A percentile compares a stretch with the other conserved stretches of the same genome.
phyloP scores from a whole-genome alignment of 2,113 vertebrate species.

The Puffinus mauretanicus region DNA sequence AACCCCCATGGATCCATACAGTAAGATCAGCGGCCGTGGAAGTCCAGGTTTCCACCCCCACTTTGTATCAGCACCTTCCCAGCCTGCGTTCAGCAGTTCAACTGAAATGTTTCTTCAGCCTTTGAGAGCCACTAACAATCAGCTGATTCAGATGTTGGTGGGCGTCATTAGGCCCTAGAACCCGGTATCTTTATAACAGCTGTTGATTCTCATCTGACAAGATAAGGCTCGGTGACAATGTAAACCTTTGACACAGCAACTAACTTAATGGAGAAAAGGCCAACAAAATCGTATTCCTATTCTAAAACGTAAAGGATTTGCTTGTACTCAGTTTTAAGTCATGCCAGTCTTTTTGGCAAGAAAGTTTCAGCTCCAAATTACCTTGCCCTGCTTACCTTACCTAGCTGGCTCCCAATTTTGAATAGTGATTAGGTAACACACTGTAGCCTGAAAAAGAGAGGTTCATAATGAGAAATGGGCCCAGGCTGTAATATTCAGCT shows the following conservation, averaged over 20 bases:
- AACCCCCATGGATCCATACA: neutral
- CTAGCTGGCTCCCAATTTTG: neutral
- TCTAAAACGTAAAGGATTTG: neutral
- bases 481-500: neutral
- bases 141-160: neutral
- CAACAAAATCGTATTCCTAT: neutral
- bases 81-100: neutral
- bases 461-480: neutral
- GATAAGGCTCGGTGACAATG: neutral
- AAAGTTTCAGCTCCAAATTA: neutral
- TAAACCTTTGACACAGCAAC: neutral
- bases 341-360: neutral
- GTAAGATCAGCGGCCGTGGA: neutral
- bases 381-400: neutral
- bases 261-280: neutral
- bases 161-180: neutral
- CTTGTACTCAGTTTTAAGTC: neutral
- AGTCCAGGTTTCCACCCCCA: neutral
- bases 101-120: neutral
- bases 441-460: neutral
- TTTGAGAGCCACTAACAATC: neutral
- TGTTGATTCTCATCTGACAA: neutral
- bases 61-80: neutral
- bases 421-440: neutral
- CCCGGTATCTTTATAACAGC: accelerated